Evolutionary conservation across 2,797 vertebrate genomes (phyloP).

Genomic region (Bovichtus variegatus): DNA sequence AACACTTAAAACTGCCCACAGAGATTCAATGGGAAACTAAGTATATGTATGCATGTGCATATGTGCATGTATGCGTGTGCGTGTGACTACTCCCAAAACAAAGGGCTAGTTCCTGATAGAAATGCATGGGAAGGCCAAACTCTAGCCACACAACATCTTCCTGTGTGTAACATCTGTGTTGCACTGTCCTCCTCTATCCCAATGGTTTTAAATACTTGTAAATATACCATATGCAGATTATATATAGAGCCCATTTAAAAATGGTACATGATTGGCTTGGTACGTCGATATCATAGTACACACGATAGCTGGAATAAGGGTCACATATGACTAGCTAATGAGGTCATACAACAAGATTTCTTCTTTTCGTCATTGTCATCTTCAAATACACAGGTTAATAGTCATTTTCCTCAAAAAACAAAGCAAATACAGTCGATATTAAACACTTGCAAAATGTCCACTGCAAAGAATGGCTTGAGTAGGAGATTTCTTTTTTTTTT

Average conservation of each 20-base stretch:
- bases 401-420: constrained; percentile 59
- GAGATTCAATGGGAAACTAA: constrained; percentile 69
- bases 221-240: constrained; percentile 79
- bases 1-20: constrained; percentile 75
- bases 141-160: constrained; percentile 49
- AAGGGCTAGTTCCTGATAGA: constrained; percentile 51
- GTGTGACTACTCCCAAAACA: constrained; percentile 45
- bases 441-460: constrained; percentile 80
- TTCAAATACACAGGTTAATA: constrained; percentile 79
- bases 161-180: constrained; percentile 49
- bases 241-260: constrained; percentile 80
- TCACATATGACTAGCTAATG: constrained; percentile 76
- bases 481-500: too few relatives aligned
- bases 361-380: constrained; percentile 60
- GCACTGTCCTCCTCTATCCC: constrained; percentile 48
- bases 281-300: constrained; percentile 78
- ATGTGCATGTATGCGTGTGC: neutral
- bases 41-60: constrained; percentile 39
- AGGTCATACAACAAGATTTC: constrained; percentile 64
- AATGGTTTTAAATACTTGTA: constrained; percentile 74
- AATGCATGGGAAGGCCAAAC: constrained; percentile 56
- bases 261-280: constrained; percentile 77
- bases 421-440: constrained; percentile 65
- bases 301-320: constrained; percentile 77
- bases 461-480: constrained; percentile 75